phyloP scores from a whole-genome alignment of 2,113 vertebrate genomes.

The Bagarius yarrelli region DNA sequence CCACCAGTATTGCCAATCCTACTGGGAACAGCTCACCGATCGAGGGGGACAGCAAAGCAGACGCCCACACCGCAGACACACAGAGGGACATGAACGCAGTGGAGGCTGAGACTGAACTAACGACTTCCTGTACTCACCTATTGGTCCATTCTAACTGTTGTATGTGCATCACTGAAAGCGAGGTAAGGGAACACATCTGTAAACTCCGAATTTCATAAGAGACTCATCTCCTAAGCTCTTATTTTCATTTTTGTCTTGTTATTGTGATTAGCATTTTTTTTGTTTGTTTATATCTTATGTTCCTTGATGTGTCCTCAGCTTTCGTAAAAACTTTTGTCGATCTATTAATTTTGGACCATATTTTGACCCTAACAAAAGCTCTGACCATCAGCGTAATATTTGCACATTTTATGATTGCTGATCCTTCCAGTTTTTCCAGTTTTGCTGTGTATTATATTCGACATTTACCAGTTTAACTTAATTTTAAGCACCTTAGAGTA shows the following conservation, averaged over 20 bases:
- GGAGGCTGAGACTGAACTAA: slow-evolving; percentile 57
- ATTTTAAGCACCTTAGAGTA: slow-evolving; percentile 32
- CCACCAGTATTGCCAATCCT: slow-evolving; percentile 77
- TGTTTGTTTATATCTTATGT: not conserved
- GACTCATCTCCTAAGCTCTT: not conserved
- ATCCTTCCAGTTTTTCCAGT: not conserved
- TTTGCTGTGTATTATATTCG: not conserved
- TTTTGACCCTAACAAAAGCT: slow-evolving; percentile 2
- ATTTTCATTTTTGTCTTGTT: not conserved
- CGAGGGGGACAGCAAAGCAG: slow-evolving; percentile 47
- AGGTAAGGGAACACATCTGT: not conserved
- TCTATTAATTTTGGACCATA: slow-evolving; percentile 17
- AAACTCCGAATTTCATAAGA: not conserved
- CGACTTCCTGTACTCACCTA: not conserved
- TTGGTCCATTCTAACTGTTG: not conserved
- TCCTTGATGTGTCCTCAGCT: not conserved
- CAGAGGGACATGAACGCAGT: slow-evolving; percentile 68
- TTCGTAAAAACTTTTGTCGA: not conserved
- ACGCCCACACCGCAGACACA: slow-evolving; percentile 65
- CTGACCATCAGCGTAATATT: slow-evolving; percentile 8
- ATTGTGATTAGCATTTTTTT: not conserved
- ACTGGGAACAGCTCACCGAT: slow-evolving; percentile 68
- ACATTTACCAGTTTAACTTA: not conserved
- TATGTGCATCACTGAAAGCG: not conserved
- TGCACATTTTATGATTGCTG: slow-evolving; percentile 12